Evolutionary conservation across 2,797 vertebrate species (phyloP), one percentile per base, ranked within the genome.

Genomic region (Clamator glandarius): DNA sequence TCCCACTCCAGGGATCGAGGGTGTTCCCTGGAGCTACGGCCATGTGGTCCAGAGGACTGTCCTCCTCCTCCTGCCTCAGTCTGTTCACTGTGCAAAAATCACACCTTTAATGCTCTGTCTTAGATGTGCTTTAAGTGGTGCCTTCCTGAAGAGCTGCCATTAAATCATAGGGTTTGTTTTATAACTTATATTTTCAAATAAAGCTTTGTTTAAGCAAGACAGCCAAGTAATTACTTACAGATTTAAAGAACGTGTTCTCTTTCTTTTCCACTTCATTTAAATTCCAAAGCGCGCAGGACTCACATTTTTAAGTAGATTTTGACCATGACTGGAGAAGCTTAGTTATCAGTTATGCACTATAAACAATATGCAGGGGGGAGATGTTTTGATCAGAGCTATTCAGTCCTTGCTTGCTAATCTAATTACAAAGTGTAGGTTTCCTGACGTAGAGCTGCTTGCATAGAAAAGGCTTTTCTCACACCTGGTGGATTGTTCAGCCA

Each of bases 401-500:
- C 97, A 96, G 95, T 95, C 96, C 93, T 95, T 62, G 94, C 95
- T 97, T 97, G 93, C 91, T 98, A 98, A 99, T 99, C 98, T 98
- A 96, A 98, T 98, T 97, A 98, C 92, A 89, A 92, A 98, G 95
- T 97, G 97, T 97, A 93, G 96, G 97, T 98, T 97, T 97, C 96
- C 95, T 70, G 97, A 98, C 96, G 97, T 91, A 78, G 96, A 96
- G 92, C 95, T 93, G 90, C 96, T 93, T 59, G 79, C 89, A 83
- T 29, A 94, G 97, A 92, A 95, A 96, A 96, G 95, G 96, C 94
- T 97, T 98, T 97, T 96, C 97, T 96, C 98, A 98, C 98, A 99
- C 98, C 98, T 99, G 98, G 98, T 98, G 97, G 98, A 98, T 98
- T 98, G 98, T 98, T 98, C 97, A 96, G 98, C 97, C 96, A 97